Base-by-base conservation (phyloP, 2,113 vertebrate species). In the Brienomyrus brachyistius region DNA sequence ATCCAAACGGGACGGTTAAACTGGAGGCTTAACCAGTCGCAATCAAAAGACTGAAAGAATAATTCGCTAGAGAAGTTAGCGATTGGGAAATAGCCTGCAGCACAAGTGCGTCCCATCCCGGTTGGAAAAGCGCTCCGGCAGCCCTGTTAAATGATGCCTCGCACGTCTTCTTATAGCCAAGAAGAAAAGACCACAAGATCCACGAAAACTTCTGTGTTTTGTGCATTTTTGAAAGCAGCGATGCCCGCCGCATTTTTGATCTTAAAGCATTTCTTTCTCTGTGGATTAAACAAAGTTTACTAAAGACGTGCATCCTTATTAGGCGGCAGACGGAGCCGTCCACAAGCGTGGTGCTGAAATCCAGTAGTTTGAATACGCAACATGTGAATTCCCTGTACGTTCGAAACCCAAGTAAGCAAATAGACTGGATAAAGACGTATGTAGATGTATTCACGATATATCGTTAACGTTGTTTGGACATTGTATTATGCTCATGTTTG, bases 321-420 rank as follows among this genome's bases (percentile, higher is more conserved):
- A 77, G 31, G 13, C 10, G 40, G 70, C 13, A 40, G 31, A 80
- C 35, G 91, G 93, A 92, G 93, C 94, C 94, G 91, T 95, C 94
- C 93, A 27, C 19, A n/a, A 21, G 15, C 43, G 47, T 10, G 93
- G 94, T 93, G 89, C 94, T 94, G 94, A 92, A 94, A 88, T 27
- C 51, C 82, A 35, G 50, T 84, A 48, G 74, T 45, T 47, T 17
- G 82, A 19, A 48, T 52, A 52, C 47, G 50, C 85, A 52, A 84
- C 82, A 84, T 84, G 82, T 84, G 82, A 40, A 84, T 80, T 77
- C 84, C 47, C 23, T 17, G 45, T 52, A 51, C 21, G 27, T 51
- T 27, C 7, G 27, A 35, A 17, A 86, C 43, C 50, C 50, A 17
- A n/a, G 47, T 86, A 54, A 86, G 31, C 50, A 31, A 48, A 51